Evolutionary conservation across 1,140 invertebrate species (phyloP).

Genomic region (Apis cerana): DNA sequence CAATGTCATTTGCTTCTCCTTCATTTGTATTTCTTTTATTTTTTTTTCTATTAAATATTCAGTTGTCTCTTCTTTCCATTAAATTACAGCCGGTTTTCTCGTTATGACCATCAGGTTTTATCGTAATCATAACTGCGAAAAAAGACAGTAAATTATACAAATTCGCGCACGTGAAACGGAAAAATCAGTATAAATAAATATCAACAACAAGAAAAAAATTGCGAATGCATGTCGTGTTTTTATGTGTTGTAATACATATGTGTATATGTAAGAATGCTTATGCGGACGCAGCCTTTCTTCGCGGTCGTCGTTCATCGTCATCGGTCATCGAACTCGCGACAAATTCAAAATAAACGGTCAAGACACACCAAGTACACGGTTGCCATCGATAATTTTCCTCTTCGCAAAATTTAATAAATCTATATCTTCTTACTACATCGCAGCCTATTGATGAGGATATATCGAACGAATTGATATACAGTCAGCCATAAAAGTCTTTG

Average conservation of each 20-base stretch:
- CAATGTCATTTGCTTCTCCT: not conserved
- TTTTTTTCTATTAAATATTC: not conserved
- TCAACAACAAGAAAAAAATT: not conserved
- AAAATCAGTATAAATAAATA: not conserved
- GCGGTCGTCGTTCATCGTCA: slow-evolving; percentile 49
- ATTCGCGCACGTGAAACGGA: not conserved
- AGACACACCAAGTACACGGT: slow-evolving; percentile 50
- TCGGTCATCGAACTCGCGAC: slow-evolving; percentile 75
- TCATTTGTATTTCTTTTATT: too few relatives aligned
- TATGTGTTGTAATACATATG: slow-evolving; percentile 6
- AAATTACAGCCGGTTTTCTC: not conserved
- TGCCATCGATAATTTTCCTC: not conserved
- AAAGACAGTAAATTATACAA: not conserved
- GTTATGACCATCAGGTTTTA: not conserved
- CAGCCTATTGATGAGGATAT: too few relatives aligned
- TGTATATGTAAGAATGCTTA: slow-evolving; percentile 20
- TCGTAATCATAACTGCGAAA: not conserved
- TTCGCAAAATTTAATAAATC: not conserved
- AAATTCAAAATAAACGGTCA: slow-evolving; percentile 76
- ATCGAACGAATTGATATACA: too few relatives aligned
- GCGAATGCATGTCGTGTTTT: slow-evolving; percentile 2
- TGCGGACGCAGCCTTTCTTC: slow-evolving; percentile 26
- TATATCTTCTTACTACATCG: not conserved
- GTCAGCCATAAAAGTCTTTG: too few relatives aligned
- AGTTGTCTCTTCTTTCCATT: not conserved